phyloP scores from a whole-genome alignment of 23 tunicate genomes.

The Ciona savignyi region DNA sequence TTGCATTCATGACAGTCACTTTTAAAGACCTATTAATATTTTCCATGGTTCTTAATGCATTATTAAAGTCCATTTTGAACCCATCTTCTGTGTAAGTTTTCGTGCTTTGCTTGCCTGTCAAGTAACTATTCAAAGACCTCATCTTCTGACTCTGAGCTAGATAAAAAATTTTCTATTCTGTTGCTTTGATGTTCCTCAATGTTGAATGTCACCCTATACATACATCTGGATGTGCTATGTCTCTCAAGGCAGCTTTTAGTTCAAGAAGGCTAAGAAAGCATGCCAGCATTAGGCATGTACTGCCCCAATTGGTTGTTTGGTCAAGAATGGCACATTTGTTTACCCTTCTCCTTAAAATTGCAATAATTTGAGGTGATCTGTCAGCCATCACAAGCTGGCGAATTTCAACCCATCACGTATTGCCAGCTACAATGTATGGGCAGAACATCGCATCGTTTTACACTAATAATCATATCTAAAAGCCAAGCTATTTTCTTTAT shows the following conservation, averaged over 20 bases:
- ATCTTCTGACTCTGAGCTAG: constrained; percentile 9
- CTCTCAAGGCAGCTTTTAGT: constrained; percentile 19
- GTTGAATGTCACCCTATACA: too few species aligned
- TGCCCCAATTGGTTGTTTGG: constrained; percentile 25
- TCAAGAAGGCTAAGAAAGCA: constrained; percentile 33
- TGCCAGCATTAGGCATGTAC: constrained; percentile 26
- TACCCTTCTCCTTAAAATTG: constrained; percentile 11
- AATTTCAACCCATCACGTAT: too few species aligned
- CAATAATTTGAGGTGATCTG: constrained; percentile 25
- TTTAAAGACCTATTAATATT: neutral
- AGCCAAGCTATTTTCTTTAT: too few species aligned
- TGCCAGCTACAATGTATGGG: too few species aligned
- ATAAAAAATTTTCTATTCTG: too few species aligned
- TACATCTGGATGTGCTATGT: constrained; percentile 30
- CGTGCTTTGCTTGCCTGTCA: too few species aligned
- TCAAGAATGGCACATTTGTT: constrained; percentile 21
- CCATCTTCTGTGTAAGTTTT: too few species aligned
- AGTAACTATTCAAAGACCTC: constrained; percentile 15
- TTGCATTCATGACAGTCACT: too few species aligned
- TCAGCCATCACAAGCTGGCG: constrained; percentile 35
- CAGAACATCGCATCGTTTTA: too few species aligned
- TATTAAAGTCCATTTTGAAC: constrained; percentile 8
- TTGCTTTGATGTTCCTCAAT: too few species aligned
- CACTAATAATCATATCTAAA: too few species aligned
- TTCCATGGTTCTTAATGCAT: constrained; percentile 11